Evolutionary conservation across 2,797 vertebrate genomes (phyloP).

Genomic region (Melanitta fusca): DNA sequence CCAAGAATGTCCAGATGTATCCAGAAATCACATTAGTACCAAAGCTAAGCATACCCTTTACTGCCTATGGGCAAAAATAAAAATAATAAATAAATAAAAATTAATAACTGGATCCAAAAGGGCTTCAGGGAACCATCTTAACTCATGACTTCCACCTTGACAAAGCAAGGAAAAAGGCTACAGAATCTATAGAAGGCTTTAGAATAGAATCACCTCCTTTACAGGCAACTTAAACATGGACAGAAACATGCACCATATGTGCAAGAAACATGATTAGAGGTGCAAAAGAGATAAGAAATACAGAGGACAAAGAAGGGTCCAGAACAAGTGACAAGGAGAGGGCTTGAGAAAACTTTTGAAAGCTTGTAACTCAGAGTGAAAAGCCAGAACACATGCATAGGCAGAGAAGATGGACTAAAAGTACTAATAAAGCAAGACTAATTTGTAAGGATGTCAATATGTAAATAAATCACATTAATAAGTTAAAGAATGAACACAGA

Average conservation of each 20-base stretch:
- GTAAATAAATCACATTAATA: background rate
- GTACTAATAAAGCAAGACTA: background rate
- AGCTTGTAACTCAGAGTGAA: background rate
- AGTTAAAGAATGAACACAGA: slow-evolving; percentile 22
- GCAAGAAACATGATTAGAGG: background rate
- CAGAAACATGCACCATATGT: background rate
- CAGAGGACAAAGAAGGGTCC: background rate
- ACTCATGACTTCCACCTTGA: background rate
- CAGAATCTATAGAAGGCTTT: background rate
- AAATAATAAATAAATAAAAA: background rate
- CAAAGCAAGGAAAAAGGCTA: background rate
- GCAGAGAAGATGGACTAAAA: background rate
- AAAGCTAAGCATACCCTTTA: background rate
- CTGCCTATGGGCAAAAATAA: background rate
- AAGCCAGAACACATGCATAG: background rate
- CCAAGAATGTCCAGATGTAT: background rate
- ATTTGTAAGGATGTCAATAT: background rate
- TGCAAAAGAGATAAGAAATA: background rate
- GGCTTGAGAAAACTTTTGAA: background rate
- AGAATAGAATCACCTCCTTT: background rate
- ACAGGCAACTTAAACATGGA: background rate
- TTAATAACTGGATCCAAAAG: background rate
- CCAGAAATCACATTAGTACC: background rate
- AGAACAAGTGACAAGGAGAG: background rate
- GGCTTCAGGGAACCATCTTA: background rate